Evolutionary conservation across 2,888 invertebrate genomes (phyloP), one percentile per base, ranked within the genome.

Genomic region (Nemoura dubitans): DNA sequence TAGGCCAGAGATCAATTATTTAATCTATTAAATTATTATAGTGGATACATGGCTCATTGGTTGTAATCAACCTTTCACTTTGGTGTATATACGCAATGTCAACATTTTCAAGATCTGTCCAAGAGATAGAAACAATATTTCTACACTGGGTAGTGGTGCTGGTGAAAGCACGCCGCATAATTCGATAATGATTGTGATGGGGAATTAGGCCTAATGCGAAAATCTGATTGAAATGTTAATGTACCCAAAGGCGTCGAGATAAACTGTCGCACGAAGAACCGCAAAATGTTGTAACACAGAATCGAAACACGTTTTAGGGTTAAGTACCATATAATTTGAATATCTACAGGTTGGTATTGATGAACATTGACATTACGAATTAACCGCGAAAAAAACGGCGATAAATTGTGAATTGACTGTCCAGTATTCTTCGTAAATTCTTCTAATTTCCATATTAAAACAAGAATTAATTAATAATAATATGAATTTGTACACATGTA

Each of bases 1-100:
- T 59, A 59, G 59, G 59, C 21, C 21, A 59, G 59, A 59, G 59
- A 59, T 59, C 59, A 59, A 59, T 59, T 59, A 59, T 59, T 59
- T 59, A 59, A 59, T 59, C 59, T 59, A 59, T 59, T 59, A 59
- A 59, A 59, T 59, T 59, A 59, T 59, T 21, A 59, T 59, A 59
- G 6, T 59, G 16, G 21, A 59, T 36, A 10, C 36, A 36, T 59
- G 14, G 59, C 59, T 59, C 14, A 7, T 10, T 59, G 59, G 16
- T 21, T 59, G 6, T 59, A 59, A 59, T 59, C 78, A 78, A 26
- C 78, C 78, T 78, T 78, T 78, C 78, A 78, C 78, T 78, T 78
- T 78, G 59, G 59, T 10, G 3, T 6, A 36, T 36, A 36, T 78
- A 78, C 78, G 78, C 78, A 78, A n/a, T 78, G 78, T 78, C 78